These are phyloP conservation scores for Diuraphis noxia DNA, from an alignment of 1,140 invertebrate genomes.

Conservation along the genomic window DNA sequence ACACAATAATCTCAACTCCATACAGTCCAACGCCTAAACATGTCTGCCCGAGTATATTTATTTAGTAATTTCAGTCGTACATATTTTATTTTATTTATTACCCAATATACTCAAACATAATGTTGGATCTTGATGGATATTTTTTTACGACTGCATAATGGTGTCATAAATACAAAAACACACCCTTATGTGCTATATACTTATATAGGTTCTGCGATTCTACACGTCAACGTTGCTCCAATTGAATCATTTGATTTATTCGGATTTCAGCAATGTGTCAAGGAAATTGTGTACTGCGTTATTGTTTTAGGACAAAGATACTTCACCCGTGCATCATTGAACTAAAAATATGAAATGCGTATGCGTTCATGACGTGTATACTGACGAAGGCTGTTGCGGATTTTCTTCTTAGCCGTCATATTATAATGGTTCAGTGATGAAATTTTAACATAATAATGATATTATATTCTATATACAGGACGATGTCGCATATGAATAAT, in stretches of 20 bases:
- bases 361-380: not conserved
- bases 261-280: not conserved
- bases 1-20: not conserved
- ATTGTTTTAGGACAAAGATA: slow-evolving; percentile 29
- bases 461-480: not conserved
- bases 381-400: not conserved
- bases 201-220: not conserved
- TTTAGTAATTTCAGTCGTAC: not conserved
- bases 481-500: too few relatives aligned
- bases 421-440: slow-evolving; percentile 15
- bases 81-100: slow-evolving; percentile 5
- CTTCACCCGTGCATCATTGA: slow-evolving; percentile 28
- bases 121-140: not conserved
- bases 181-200: not conserved
- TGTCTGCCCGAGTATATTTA: not conserved
- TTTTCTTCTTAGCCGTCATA: not conserved
- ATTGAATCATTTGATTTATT: not conserved
- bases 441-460: slow-evolving; percentile 1
- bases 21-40: not conserved
- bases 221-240: not conserved
- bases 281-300: not conserved
- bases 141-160: not conserved
- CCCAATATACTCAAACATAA: not conserved
- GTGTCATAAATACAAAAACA: not conserved
- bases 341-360: slow-evolving; percentile 53